Base-by-base conservation (phyloP, 2,113 vertebrate genomes). In the Bombycilla garrulus region DNA sequence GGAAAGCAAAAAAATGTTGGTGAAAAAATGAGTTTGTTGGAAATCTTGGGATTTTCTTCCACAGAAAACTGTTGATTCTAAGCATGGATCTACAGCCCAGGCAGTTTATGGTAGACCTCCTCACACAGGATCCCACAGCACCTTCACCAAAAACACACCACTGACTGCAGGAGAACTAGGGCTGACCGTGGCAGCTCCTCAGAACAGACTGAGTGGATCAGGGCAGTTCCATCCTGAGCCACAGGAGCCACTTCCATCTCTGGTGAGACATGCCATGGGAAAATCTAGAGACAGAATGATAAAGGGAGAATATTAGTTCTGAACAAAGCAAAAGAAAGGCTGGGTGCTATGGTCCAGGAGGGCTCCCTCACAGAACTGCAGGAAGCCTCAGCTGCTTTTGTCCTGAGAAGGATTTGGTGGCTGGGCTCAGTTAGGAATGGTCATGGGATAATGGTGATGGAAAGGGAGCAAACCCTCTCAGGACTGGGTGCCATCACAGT, bases 1-100 rank as follows among this genome's bases (percentile, higher is more conserved):
- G 31, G 62, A 73, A 84, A 86, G 38, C 72, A 74, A 93, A 74
- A 93, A 94, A 93, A 70, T 9, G 33, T 33, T 47, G 56, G 48
- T 93, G 80, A 93, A 93, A 76, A 84, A 83, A 78, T 20, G 57
- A 15, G n/a, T 19, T 65, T 22, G 24, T 77, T 90, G 67, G 35
- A 36, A 61, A 56, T 62, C 28, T 2, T n/a, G 48, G 73, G 77
- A n/a, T 92, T 81, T 86, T 86, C n/a, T 78, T 60, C 79, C 50
- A 8, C 47, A 18, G 82, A 61, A 94, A 83, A 53, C 47, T 72
- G 81, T 67, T 65, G 81, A 69, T 61, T 67, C 28, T 29, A 45
- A 58, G 67, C 57, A 57, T 0, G 2, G n/a, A 36, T 74, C 67
- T 78, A 36, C 29, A 84, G 78, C 57, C 42, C 40, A 67, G 40